Evolutionary conservation across 1,140 invertebrate genomes (phyloP).

Genomic region (Pogonognathellus flavescens): DNA sequence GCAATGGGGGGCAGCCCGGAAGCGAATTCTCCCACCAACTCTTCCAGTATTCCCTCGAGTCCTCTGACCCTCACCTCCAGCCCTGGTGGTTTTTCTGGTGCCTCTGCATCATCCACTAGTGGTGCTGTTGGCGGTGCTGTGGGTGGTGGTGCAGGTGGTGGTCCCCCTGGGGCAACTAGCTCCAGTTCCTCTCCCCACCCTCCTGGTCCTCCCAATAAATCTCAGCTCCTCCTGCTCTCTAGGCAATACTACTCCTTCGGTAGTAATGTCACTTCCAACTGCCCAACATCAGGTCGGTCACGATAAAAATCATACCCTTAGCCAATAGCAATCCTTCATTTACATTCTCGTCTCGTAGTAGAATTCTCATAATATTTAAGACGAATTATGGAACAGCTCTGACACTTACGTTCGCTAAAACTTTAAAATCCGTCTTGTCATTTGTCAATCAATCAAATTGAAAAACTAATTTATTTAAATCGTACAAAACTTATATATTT

Average conservation of each 20-base stretch:
- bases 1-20: conserved; percentile 76
- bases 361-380: no score
- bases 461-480: no score
- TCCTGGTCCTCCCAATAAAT: conserved; percentile 61
- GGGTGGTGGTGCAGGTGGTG: neutral
- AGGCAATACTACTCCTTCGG: conserved; percentile 92
- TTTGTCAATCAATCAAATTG: no score
- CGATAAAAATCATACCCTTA: neutral
- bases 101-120: conserved; percentile 39
- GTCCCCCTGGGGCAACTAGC: conserved; percentile 60
- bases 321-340: no score
- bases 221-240: conserved; percentile 71
- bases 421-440: no score
- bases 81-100: no score
- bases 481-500: no score
- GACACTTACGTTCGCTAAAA: no score
- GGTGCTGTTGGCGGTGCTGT: conserved; percentile 52
- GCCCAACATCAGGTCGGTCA: conserved; percentile 47
- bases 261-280: conserved; percentile 73
- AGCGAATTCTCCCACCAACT: conserved; percentile 71
- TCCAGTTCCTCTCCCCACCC: conserved; percentile 11
- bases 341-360: no score
- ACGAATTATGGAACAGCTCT: no score
- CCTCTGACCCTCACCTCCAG: conserved; percentile 27
- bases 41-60: conserved; percentile 67